Percentiles rank a stretch among this genome's conserved stretches.
phyloP scores from a whole-genome alignment of 2,888 invertebrate genomes.

The Thymelicus sylvestris region DNA sequence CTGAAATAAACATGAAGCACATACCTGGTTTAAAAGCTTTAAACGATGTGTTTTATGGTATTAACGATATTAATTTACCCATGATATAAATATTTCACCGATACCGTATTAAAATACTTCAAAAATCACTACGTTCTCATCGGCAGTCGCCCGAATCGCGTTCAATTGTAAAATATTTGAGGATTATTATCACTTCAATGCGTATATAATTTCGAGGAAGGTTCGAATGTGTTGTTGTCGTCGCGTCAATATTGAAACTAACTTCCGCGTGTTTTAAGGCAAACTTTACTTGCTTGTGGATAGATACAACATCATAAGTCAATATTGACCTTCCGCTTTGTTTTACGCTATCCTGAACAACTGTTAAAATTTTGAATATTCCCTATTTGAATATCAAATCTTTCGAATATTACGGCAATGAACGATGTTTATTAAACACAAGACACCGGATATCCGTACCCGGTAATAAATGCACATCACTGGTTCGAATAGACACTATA shows the following conservation, averaged over 20 bases:
- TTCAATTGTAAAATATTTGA: constrained; percentile 15
- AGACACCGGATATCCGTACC: not conserved
- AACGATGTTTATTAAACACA: not conserved
- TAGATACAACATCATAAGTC: not conserved
- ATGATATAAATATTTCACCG: too few relatives aligned
- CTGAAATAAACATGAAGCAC: too few relatives aligned
- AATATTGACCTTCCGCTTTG: too few relatives aligned
- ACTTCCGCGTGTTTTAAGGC: constrained; percentile 14
- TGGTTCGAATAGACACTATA: not conserved
- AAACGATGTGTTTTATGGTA: too few relatives aligned
- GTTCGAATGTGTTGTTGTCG: not conserved
- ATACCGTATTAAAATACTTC: too few relatives aligned
- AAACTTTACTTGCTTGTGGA: not conserved
- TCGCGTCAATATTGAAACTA: constrained; percentile 20
- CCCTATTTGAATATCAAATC: too few relatives aligned
- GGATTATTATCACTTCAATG: constrained; percentile 18
- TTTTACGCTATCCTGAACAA: too few relatives aligned
- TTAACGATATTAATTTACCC: too few relatives aligned
- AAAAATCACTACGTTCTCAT: not conserved
- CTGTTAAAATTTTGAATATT: too few relatives aligned
- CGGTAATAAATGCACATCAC: not conserved
- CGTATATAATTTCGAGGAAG: not conserved
- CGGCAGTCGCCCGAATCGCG: not conserved
- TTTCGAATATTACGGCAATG: too few relatives aligned
- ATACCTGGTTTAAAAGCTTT: too few relatives aligned